Conservation (phyloP, 1,140 invertebrate species). For the Amphibalanus amphitrite region DNA sequence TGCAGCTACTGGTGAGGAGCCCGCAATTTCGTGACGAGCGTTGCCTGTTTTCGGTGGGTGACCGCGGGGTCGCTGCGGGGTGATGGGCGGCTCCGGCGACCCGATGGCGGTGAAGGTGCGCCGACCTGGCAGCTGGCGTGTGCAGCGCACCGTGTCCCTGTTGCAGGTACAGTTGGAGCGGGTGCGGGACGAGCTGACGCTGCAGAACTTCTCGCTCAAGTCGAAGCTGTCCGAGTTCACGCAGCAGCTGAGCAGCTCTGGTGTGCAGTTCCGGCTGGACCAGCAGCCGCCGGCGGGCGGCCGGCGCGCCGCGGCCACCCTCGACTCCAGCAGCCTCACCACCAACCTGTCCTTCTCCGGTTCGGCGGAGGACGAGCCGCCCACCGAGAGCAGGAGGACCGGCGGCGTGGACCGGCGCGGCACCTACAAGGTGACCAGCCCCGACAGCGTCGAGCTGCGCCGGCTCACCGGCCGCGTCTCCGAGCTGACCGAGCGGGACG, state of each 20-base stretch:
- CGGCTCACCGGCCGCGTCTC: slow-evolving; percentile 6
- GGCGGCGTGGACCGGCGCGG: neutral
- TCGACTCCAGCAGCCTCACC: neutral
- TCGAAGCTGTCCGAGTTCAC: slow-evolving; percentile 22
- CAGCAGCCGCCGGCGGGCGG: neutral
- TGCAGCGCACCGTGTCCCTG: neutral
- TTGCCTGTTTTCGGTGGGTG: neutral
- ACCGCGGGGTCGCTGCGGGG: too few species aligned
- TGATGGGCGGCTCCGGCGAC: neutral
- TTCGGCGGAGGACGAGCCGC: neutral
- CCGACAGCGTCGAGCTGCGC: slow-evolving; percentile 14
- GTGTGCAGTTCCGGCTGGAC: neutral
- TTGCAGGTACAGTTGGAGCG: slow-evolving; percentile 23
- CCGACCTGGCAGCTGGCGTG: neutral
- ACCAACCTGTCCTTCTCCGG: neutral
- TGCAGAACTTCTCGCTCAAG: slow-evolving; percentile 24
- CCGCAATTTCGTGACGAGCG: neutral
- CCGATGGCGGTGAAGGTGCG: neutral
- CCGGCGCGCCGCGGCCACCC: neutral
- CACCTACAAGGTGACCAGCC: slow-evolving; percentile 14
- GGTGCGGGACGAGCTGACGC: slow-evolving; percentile 24
- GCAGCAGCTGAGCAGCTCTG: neutral
- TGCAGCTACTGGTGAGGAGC: neutral
- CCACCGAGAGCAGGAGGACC: too few species aligned
- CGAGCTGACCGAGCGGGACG: slow-evolving; percentile 14